A percentile compares a stretch with the other conserved stretches of the same genome.
Evolutionary conservation across 1,140 invertebrate genomes (phyloP).

Genomic region (Centruroides sculpturatus): DNA sequence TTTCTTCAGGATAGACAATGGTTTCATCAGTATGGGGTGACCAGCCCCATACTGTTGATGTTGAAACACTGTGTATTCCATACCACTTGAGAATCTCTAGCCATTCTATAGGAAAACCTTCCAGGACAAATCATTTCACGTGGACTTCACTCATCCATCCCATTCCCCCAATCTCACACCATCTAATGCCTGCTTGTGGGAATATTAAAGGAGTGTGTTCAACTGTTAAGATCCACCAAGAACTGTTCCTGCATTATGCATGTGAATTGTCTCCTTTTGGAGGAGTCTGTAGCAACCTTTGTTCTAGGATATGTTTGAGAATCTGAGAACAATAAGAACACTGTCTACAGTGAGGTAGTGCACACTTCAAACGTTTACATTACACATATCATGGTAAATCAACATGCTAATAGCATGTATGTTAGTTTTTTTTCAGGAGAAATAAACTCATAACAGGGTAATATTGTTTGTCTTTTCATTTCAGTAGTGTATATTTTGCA

Average conservation of each 20-base stretch:
- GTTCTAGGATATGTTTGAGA: not conserved
- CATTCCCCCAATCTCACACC: too few relatives aligned
- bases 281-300: too few relatives aligned
- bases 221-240: not conserved
- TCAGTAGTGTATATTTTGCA: not conserved
- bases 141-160: too few relatives aligned
- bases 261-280: not conserved
- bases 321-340: not conserved
- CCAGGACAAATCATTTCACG: too few relatives aligned
- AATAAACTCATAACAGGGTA: not conserved
- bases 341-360: not conserved
- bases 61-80: too few relatives aligned
- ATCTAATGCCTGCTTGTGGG: too few relatives aligned
- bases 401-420: not conserved
- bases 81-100: too few relatives aligned
- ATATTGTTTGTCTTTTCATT: not conserved
- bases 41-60: too few relatives aligned
- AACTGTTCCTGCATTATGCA: not conserved
- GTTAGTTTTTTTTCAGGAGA: not conserved
- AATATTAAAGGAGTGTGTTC: not conserved
- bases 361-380: not conserved
- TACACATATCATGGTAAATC: not conserved
- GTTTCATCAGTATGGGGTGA: too few relatives aligned
- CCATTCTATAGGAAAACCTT: too few relatives aligned
- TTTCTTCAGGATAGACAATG: too few relatives aligned